Evolutionary conservation across 2,888 invertebrate genomes (phyloP), one percentile per base, ranked within the genome.

Genomic region (Tuta absoluta): DNA sequence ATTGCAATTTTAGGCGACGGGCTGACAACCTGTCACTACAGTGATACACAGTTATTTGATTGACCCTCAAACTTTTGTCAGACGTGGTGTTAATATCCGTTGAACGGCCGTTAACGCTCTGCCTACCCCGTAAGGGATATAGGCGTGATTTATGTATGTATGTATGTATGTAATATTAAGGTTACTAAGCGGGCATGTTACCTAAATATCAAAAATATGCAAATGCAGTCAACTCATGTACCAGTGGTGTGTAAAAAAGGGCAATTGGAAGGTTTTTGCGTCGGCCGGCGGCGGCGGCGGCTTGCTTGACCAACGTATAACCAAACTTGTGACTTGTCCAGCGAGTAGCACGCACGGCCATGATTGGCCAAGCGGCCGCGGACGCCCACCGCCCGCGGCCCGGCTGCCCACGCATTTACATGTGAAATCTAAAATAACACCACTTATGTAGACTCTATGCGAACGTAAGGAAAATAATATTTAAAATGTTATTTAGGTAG

Each of bases 351-450:
- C 28, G 56, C 48, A 33, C 19, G 33, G 17, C 71, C 71, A 77
- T 80, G 66, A 88, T 88, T 89, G 88, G 89, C 71, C 79, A 76
- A 68, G 57, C 53, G 61, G 65, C 48, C 70, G 70, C 75, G 77
- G 75, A 84, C 91, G 89, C 91, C 91, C 83, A 83, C 61, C 84
- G 78, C 77, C 80, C 79, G 70, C 70, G 72, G 74, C 68, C 49
- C 84, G 77, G 77, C 80, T 79, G 70, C 70, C 72, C 75, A 69
- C 69, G 75, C 74, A 75, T 80, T 84, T 83, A 81, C 74, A 85
- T 82, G 84, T 82, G 82, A 84, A 85, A 85, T 86, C 77, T 79
- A 71, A 85, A 87, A 86, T 85, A 82, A 82, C 72, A 61, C 77
- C 70, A 72, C 72, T 63, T 71, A 69, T 66, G 28, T 56, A 56